A percentile compares a stretch with the other conserved stretches of the same genome.
Evolutionary conservation across 2,888 invertebrate genomes (phyloP).

Genomic region (Ornithoptera priamus): DNA sequence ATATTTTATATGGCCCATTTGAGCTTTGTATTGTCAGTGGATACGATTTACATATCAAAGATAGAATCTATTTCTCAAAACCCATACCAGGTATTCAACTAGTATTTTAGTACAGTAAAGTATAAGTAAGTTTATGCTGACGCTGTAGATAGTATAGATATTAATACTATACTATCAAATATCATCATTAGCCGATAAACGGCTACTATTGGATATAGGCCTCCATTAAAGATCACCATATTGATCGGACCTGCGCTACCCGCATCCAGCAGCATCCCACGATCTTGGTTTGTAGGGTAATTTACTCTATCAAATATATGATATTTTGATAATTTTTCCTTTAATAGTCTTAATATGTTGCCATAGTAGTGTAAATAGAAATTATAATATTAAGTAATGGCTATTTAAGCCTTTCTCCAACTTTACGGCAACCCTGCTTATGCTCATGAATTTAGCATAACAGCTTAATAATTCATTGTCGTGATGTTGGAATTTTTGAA

Average conservation of each 20-base stretch:
- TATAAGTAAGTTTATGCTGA: neutral
- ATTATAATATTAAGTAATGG: too few species aligned
- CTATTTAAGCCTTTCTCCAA: too few species aligned
- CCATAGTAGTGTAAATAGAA: too few species aligned
- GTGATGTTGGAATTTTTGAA: neutral
- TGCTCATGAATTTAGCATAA: neutral
- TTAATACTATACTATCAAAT: neutral
- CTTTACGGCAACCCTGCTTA: neutral
- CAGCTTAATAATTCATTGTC: neutral
- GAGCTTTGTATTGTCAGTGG: constrained; percentile 53
- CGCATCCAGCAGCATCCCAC: too few species aligned
- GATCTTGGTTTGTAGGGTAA: too few species aligned
- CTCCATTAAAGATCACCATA: too few species aligned
- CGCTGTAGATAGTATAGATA: neutral
- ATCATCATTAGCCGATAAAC: too few species aligned
- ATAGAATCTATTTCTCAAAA: constrained; percentile 50
- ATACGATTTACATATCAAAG: constrained; percentile 64
- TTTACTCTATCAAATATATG: too few species aligned
- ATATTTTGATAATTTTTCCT: neutral
- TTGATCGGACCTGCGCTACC: too few species aligned
- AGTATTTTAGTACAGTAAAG: neutral
- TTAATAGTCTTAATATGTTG: neutral
- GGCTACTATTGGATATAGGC: too few species aligned
- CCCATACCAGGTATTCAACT: constrained; percentile 34
- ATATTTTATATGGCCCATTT: constrained; percentile 48